Base-by-base conservation (phyloP, 2,113 vertebrate genomes). In the Lagopus muta region DNA sequence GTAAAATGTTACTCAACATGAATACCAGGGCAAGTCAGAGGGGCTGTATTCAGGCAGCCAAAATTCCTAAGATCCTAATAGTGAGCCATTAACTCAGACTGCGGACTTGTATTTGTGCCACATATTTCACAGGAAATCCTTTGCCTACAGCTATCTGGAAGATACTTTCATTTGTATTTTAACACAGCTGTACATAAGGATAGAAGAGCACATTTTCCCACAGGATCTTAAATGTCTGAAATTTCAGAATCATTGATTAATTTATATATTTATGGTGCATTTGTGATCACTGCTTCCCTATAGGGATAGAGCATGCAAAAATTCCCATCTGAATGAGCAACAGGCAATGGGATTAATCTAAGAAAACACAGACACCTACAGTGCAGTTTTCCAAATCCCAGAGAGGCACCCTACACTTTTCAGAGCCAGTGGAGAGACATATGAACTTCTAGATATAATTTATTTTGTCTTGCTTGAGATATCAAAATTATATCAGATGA, bases 1-100 rank as follows among this genome's bases (percentile, higher is more conserved):
- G 40, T 13, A 87, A 87, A 64, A 27, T 1, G 2, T 67, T 72
- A 60, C 30, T 70, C 0, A 0, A 7, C 0, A 5, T 77, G 67
- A 87, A n/a, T 77, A 57, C 10, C 0, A 2, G 48, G 5, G 38
- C 75, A 54, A 42, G 20, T 11, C 21, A 62, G 67, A 48, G 22
- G 11, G 30, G 6, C n/a, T 40, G 8, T 67, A 20, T 69, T 72
- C 40, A 45, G 34, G 16, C 28, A 90, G 50, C n/a, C 55, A 78
- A 66, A 75, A 90, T 81, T 47, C 32, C 30, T n/a, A 43, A 92
- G 73, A 30, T 4, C 4, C 13, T 64, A 13, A 55, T 67, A 25
- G 15, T 57, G 42, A 81, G 13, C 10, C 11, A 10, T 83, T 84
- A 75, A 40, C 6, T 84, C 11, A 15, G 27, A 54, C 34, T 88